These are phyloP conservation scores for Fregata magnificens DNA, from an alignment of 2,113 vertebrate genomes.

Conservation along the genomic window DNA sequence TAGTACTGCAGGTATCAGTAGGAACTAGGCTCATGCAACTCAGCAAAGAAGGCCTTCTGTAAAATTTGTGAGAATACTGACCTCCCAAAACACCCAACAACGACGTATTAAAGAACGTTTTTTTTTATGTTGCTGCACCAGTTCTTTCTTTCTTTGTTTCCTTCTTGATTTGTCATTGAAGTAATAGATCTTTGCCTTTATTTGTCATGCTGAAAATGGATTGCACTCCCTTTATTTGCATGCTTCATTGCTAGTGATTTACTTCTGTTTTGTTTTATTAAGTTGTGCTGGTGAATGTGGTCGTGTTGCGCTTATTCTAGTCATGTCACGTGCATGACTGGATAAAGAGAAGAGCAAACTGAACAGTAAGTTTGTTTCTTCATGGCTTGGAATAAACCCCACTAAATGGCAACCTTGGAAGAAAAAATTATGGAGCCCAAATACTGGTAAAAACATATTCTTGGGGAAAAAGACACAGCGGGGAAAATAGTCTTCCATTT, in stretches of 20 bases:
- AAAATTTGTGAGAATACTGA: not conserved
- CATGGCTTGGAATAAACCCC: not conserved
- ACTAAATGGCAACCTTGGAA: conserved; percentile 72
- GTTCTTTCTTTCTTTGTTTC: conserved; percentile 40
- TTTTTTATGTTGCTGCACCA: conserved; percentile 39
- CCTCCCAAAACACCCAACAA: not conserved
- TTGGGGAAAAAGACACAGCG: not conserved
- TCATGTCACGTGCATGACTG: conserved; percentile 28
- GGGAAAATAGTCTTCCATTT: not conserved
- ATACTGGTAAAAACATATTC: not conserved
- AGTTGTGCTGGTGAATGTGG: conserved; percentile 51
- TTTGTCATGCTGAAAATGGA: conserved; percentile 27
- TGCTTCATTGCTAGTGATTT: conserved; percentile 59
- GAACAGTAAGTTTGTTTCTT: conserved; percentile 65
- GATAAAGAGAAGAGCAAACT: conserved; percentile 57
- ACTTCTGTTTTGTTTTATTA: conserved; percentile 40
- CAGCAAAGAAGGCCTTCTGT: not conserved
- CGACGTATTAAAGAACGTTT: not conserved
- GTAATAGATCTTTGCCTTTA: not conserved
- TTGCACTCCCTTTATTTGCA: conserved; percentile 49
- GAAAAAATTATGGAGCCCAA: conserved; percentile 50
- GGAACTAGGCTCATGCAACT: not conserved
- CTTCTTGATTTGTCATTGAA: conserved; percentile 40
- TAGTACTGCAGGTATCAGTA: not conserved
- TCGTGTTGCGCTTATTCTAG: conserved; percentile 6